These are phyloP conservation scores for Cryptotermes secundus DNA, from an alignment of 1,140 invertebrate species.

Conservation along the genomic window DNA sequence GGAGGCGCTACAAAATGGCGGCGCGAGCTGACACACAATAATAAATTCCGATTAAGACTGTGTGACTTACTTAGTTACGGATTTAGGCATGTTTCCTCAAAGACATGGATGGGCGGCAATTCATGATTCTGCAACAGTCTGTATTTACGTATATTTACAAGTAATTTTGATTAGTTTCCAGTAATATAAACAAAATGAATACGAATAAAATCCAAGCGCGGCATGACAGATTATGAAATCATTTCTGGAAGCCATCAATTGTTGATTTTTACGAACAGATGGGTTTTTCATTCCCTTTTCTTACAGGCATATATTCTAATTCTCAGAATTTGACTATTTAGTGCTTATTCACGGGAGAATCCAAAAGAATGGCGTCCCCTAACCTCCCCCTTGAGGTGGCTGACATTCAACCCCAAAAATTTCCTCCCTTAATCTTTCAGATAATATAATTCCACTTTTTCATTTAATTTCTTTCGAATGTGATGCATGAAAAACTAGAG, in stretches of 20 bases:
- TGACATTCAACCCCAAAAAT: background rate
- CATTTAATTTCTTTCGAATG: background rate
- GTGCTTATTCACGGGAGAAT: background rate
- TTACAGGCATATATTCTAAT: background rate
- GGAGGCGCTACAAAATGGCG: too few relatives aligned
- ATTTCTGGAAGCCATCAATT: background rate
- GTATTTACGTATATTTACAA: background rate
- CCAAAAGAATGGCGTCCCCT: background rate
- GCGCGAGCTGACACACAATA: too few relatives aligned
- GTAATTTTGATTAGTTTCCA: background rate
- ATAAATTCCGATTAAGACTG: background rate
- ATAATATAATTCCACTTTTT: background rate
- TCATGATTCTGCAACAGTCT: background rate
- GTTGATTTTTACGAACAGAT: background rate
- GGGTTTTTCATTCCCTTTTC: background rate
- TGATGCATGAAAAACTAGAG: background rate
- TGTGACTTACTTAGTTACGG: background rate
- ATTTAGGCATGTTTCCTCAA: background rate
- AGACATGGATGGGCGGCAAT: background rate
- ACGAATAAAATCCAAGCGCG: background rate
- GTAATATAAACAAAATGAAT: background rate
- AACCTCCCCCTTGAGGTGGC: background rate
- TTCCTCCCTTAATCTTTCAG: background rate
- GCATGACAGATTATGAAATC: background rate
- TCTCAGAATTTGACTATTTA: background rate